Evolutionary conservation across 2,888 invertebrate genomes (phyloP).

Genomic region (Aphrophora alni): DNA sequence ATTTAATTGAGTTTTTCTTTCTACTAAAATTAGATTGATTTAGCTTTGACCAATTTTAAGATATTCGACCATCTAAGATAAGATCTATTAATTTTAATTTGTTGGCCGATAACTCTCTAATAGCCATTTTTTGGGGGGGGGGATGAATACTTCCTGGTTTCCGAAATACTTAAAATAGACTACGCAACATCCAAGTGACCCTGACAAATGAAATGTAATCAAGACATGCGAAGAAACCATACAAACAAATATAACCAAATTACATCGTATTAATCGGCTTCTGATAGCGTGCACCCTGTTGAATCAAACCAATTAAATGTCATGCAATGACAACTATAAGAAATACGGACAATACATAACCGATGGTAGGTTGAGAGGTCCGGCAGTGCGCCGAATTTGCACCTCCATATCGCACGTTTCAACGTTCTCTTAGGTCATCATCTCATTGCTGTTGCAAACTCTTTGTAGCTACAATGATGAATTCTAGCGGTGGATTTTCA

Average conservation of each 20-base stretch:
- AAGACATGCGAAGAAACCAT: neutral
- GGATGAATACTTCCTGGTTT: too few relatives aligned
- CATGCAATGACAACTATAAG: neutral
- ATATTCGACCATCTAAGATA: too few relatives aligned
- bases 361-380: neutral
- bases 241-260: neutral
- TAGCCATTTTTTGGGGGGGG: too few relatives aligned
- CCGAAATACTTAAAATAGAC: too few relatives aligned
- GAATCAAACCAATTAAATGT: neutral
- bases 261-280: neutral
- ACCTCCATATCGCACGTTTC: neutral
- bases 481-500: neutral
- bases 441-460: neutral
- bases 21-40: too few relatives aligned
- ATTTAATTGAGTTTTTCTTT: too few relatives aligned
- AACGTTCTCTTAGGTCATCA: neutral
- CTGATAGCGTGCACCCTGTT: neutral
- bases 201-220: neutral
- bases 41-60: too few relatives aligned
- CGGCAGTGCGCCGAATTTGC: neutral
- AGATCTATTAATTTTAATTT: too few relatives aligned
- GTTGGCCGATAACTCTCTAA: too few relatives aligned
- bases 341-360: neutral
- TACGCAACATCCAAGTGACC: neutral
- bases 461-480: conserved; percentile 2